A percentile compares a stretch with the other conserved stretches of the same genome.
Conservation (phyloP, 2,888 invertebrate species). For the Mellilla xanthometata region DNA sequence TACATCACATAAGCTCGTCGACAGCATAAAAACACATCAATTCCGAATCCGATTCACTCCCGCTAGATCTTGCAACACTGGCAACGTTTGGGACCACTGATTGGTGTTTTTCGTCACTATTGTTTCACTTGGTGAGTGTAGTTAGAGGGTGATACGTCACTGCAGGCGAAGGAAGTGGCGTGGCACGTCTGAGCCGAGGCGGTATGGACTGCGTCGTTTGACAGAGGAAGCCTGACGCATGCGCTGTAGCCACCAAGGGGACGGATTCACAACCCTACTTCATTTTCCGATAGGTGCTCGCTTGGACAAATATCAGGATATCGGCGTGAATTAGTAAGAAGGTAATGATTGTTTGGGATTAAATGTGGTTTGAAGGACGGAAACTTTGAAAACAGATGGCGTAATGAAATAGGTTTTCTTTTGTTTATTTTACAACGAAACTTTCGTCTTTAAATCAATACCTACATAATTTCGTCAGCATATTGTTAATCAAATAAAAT, state of each 20-base stretch:
- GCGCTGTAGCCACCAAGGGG: constrained; percentile 44
- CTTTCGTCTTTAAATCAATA: no score
- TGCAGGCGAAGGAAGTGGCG: constrained; percentile 55
- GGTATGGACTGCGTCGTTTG: constrained; percentile 67
- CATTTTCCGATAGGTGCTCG: constrained; percentile 57
- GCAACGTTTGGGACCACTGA: constrained; percentile 9
- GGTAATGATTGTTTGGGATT: constrained; percentile 9
- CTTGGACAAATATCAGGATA: constrained; percentile 19
- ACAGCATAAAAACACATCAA: constrained; percentile 13
- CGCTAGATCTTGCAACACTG: constrained; percentile 9
- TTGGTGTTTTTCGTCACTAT: constrained; percentile 13
- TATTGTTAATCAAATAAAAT: no score
- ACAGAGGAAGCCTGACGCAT: constrained; percentile 58
- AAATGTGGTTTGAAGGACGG: no score
- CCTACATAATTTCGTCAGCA: no score
- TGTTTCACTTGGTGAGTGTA: constrained; percentile 2
- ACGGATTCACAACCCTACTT: constrained; percentile 45
- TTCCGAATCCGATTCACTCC: constrained; percentile 18
- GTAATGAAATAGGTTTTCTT: no score
- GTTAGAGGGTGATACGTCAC: constrained; percentile 57
- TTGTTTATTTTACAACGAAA: no score
- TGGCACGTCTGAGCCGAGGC: constrained; percentile 46
- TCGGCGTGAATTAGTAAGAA: constrained; percentile 18
- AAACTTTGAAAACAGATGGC: no score
- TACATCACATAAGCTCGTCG: constrained; percentile 32